A percentile compares a stretch with the other conserved stretches of the same genome.
These are phyloP conservation scores for Neodontobutis hainanensis DNA, from an alignment of 2,113 vertebrate genomes.

Conservation along the genomic window DNA sequence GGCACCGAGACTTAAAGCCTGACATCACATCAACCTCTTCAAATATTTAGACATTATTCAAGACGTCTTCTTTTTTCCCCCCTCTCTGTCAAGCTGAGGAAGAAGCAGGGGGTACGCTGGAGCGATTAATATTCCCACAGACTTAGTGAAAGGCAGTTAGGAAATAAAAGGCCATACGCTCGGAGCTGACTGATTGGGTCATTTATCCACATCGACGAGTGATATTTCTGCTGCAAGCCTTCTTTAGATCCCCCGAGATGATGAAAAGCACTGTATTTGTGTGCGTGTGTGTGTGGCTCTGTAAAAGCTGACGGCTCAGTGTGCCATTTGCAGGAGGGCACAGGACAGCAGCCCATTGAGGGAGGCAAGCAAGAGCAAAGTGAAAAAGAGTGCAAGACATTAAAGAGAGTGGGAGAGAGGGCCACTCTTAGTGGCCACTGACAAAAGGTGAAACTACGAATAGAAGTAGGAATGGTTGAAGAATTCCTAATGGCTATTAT, in stretches of 20 bases:
- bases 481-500: conserved; percentile 51
- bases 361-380: conserved; percentile 3
- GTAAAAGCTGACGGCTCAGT: conserved; percentile 56
- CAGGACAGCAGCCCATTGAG: conserved; percentile 32
- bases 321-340: conserved; percentile 54
- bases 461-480: conserved; percentile 14
- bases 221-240: conserved; percentile 57
- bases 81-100: conserved; percentile 34
- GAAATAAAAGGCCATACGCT: conserved; percentile 68
- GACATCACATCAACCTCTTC: conserved; percentile 72
- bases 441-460: conserved; percentile 46
- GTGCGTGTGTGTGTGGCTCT: conserved; percentile 12
- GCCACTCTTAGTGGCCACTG: conserved; percentile 11
- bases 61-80: conserved; percentile 42
- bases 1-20: conserved; percentile 66
- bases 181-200: conserved; percentile 72
- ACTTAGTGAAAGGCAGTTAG: conserved; percentile 61
- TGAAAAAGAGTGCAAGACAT: neutral
- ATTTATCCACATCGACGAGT: conserved; percentile 70
- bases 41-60: conserved; percentile 73
- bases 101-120: conserved; percentile 42
- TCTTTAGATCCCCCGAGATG: conserved; percentile 54
- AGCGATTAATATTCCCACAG: conserved; percentile 70
- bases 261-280: conserved; percentile 45
- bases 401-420: neutral